Evolutionary conservation across 2,888 invertebrate genomes (phyloP).

Genomic region (Alitta virens): DNA sequence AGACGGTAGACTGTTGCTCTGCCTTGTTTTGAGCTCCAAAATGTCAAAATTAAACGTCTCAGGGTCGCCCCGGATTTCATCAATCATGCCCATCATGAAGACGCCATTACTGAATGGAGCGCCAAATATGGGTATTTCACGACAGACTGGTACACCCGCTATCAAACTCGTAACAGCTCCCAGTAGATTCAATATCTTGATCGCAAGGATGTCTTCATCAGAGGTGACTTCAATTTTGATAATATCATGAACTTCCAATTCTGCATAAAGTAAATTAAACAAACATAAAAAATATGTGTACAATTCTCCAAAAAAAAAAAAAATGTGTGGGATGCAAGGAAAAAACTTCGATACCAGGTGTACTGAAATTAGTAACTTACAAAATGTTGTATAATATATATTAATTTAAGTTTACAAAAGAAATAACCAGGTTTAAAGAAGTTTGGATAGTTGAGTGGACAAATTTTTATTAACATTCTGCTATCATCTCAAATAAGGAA

Average conservation of each 20-base stretch:
- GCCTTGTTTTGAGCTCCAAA: constrained; percentile 45
- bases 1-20: constrained; percentile 33
- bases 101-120: constrained; percentile 41
- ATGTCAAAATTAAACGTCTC: constrained; percentile 40
- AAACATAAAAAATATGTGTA: background rate
- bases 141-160: constrained; percentile 33
- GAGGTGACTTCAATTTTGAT: constrained; percentile 40
- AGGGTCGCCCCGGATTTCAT: constrained; percentile 49
- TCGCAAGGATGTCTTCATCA: constrained; percentile 46
- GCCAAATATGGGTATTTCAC: constrained; percentile 52
- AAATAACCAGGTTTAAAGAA: no score
- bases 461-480: no score
- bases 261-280: constrained; percentile 25
- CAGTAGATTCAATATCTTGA: constrained; percentile 45
- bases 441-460: no score
- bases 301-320: no score
- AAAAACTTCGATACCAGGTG: no score
- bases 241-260: constrained; percentile 44
- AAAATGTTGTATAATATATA: no score
- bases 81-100: constrained; percentile 47
- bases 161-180: constrained; percentile 36
- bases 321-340: no score
- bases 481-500: no score
- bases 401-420: no score
- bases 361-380: no score